Evolutionary conservation across 2,113 vertebrate genomes (phyloP).

Genomic region (Dipodomys merriami): DNA sequence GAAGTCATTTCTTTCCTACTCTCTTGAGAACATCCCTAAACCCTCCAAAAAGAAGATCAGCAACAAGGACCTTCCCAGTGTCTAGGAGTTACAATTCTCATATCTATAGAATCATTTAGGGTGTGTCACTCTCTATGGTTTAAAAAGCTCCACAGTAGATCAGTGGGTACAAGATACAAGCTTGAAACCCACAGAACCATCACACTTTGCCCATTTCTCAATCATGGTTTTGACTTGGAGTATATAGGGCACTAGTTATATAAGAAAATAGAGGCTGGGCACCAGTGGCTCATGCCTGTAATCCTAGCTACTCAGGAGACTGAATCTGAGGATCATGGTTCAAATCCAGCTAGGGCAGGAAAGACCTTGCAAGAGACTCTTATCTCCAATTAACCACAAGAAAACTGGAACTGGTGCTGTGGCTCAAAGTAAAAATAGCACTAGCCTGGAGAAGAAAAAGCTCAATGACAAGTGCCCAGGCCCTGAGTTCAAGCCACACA

Average conservation of each 20-base stretch:
- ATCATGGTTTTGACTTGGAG: neutral
- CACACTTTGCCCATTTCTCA: slow-evolving; percentile 27
- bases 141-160: neutral
- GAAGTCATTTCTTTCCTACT: slow-evolving; percentile 59
- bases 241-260: neutral
- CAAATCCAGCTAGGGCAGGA: too few relatives aligned
- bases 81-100: slow-evolving; percentile 22
- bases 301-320: too few relatives aligned
- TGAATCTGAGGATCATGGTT: too few relatives aligned
- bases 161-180: slow-evolving; percentile 4
- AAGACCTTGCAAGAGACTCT: too few relatives aligned
- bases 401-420: too few relatives aligned
- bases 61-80: slow-evolving; percentile 25
- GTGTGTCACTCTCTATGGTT: slow-evolving; percentile 33
- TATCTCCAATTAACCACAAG: too few relatives aligned
- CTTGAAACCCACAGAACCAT: slow-evolving; percentile 53
- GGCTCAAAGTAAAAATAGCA: too few relatives aligned
- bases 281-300: too few relatives aligned
- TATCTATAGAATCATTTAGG: slow-evolving; percentile 21
- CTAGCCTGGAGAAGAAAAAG: too few relatives aligned
- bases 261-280: slow-evolving; percentile 26
- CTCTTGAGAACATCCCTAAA: slow-evolving; percentile 52
- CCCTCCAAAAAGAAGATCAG: slow-evolving; percentile 57
- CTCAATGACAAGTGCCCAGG: too few relatives aligned
- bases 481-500: too few relatives aligned